These are phyloP conservation scores for Cynaeus angustus DNA, from an alignment of 2,888 invertebrate genomes.

Conservation along the genomic window DNA sequence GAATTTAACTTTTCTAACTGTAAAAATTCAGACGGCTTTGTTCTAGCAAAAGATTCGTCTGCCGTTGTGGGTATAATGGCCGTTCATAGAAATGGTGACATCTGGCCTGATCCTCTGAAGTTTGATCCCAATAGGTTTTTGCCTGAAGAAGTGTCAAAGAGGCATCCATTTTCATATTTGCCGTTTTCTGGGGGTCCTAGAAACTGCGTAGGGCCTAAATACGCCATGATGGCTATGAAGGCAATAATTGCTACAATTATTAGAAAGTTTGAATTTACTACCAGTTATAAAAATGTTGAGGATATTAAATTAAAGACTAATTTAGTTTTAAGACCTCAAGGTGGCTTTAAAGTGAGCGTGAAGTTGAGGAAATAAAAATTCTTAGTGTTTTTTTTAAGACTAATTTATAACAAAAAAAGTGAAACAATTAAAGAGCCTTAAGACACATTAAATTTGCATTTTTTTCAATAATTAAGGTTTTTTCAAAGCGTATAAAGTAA, in stretches of 20 bases:
- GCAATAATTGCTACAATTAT: constrained; percentile 1
- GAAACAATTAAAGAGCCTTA: too few species aligned
- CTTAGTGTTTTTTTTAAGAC: too few species aligned
- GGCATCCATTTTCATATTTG: constrained; percentile 72
- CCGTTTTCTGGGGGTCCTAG: constrained; percentile 72
- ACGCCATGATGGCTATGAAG: constrained; percentile 52
- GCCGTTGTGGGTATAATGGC: constrained; percentile 70
- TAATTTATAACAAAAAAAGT: too few species aligned
- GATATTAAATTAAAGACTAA: constrained; percentile 25
- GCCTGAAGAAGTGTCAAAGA: constrained; percentile 69
- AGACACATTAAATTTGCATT: too few species aligned
- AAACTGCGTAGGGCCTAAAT: constrained; percentile 70
- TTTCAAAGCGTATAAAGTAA: too few species aligned
- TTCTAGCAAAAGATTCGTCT: constrained; percentile 72
- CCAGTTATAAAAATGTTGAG: constrained; percentile 14
- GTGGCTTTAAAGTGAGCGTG: background rate
- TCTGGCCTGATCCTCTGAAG: constrained; percentile 74
- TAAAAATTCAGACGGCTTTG: constrained; percentile 68
- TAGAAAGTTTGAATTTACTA: background rate
- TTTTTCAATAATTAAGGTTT: too few species aligned
- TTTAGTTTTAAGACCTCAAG: background rate
- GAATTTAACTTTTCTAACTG: constrained; percentile 28
- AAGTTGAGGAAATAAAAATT: too few species aligned
- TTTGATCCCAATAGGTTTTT: constrained; percentile 76
- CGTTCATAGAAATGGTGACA: constrained; percentile 72